Evolutionary conservation across 2,113 vertebrate genomes (phyloP), one percentile per base, ranked within the genome.

Genomic region (Ophiodon elongatus): DNA sequence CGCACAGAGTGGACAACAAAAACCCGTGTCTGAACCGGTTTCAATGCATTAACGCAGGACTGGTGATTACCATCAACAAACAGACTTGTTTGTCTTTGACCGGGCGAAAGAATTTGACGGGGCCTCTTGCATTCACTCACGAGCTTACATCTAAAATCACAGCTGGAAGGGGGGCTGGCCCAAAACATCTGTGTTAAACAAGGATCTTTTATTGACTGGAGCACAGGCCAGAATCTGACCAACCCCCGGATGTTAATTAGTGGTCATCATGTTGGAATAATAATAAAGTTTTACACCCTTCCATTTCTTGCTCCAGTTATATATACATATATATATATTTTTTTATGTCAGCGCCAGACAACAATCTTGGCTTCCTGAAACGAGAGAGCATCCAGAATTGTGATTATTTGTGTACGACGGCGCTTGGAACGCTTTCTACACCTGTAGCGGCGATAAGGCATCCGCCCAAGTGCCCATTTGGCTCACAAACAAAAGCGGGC

Each of bases 51-150:
- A 80, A 85, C 88, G 90, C 76, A 47, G 47, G 60, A 43, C 50
- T n/a, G 83, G 71, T 31, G 89, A 93, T 86, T 84, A 84, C 80
- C 41, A 83, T 62, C 79, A 86, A 86, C 89, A 92, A 92, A 91
- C 80, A 79, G 9, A 54, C 56, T 52, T 82, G 88, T 91, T 94
- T 90, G 89, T 78, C 86, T 91, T 83, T 88, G 89, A 85, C 76
- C 25, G 1, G 78, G 80, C 68, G 62, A 6, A 88, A 92, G 84
- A 87, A 89, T 86, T 78, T 50, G 70, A 68, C 83, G 33, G 65
- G 80, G 75, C 83, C 73, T 85, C 86, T 79, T 65, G 75, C 79
- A 77, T 45, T 83, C 80, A 31, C 82, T 73, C 83, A 66, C 69
- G 63, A 60, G 52, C 79, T 69, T 67, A 80, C 60, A 43, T 78